Evolutionary conservation across 1,140 invertebrate genomes (phyloP), one percentile per base, ranked within the genome.

Genomic region (Drosophila kohkoa): DNA sequence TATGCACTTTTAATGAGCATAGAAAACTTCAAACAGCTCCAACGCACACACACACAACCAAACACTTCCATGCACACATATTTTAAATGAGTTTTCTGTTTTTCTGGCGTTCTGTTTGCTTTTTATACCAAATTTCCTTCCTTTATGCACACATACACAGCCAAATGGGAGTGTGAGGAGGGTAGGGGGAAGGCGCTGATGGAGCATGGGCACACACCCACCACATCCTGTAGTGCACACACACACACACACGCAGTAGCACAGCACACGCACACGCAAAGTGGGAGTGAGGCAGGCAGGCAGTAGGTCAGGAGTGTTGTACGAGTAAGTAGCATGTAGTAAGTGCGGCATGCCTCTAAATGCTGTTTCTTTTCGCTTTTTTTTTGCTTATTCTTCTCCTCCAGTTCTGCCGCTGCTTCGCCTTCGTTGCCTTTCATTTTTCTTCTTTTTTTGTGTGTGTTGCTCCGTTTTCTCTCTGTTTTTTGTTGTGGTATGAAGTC

Each of bases 11-110:
- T 88, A 83, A 89, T 88, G 85, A 88, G 77, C 55, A 63, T 66
- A 57, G 51, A 81, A 58, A 69, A 79, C 67, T 82, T 82, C 72
- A 81, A 79, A 68, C 60, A 71, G 55, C 65, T 38, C 54, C 49
- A 48, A 57, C 62, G 52, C 49, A 71, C 65, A 74, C 30, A 46
- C 43, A 32, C 15, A 25, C 25, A 54, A 0, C 15, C 32, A 55
- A 3, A 41, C 46, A 46, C 20, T 25, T 25, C 20, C 20, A 25
- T 25, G 20, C 32, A 45, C 30, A 55, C 67, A 73, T 75, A 88
- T 87, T 88, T 89, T 81, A 88, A 88, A 89, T 88, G 85, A 89
- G 85, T 83, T 83, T 81, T 74, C 65, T 75, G 52, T 74, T 74
- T 75, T 62, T 72, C 20, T 43, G 57, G 49, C 48, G 20, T 28